phyloP scores from a whole-genome alignment of 92 coral and sea anemone species.

The Virgularia gustaviana region DNA sequence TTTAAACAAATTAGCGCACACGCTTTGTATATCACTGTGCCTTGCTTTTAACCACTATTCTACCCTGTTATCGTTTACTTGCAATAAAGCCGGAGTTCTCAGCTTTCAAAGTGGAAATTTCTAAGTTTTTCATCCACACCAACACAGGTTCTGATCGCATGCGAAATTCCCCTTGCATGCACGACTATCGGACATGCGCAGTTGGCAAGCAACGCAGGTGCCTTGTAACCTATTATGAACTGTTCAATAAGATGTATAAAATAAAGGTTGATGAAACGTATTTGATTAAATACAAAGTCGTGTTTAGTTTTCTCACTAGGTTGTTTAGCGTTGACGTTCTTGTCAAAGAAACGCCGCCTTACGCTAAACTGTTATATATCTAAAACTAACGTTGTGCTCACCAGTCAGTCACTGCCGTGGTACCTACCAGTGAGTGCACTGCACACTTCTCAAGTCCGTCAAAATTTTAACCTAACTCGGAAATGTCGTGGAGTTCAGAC shows the following conservation, averaged over 20 bases:
- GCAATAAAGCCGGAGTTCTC: no score
- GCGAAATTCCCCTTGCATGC: background rate
- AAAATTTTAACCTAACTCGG: no score
- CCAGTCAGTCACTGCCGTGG: no score
- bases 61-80: no score
- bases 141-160: slow-evolving; percentile 12
- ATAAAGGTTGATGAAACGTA: slow-evolving; percentile 74
- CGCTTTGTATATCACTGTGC: no score
- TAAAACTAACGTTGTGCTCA: no score
- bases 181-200: slow-evolving; percentile 12
- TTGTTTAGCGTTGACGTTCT: slow-evolving; percentile 87
- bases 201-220: slow-evolving; percentile 14
- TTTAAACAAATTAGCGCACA: no score
- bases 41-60: no score
- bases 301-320: slow-evolving; percentile 96
- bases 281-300: slow-evolving; percentile 99
- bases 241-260: slow-evolving; percentile 33
- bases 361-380: slow-evolving; percentile 33
- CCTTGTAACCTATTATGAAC: slow-evolving; percentile 9
- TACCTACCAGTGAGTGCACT: no score
- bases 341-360: slow-evolving; percentile 79
- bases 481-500: slow-evolving; percentile 31
- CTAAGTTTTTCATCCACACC: no score
- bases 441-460: no score
- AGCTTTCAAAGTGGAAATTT: no score